These are phyloP conservation scores for Tamandua tetradactyla DNA, from an alignment of 2,797 vertebrate genomes.

Conservation along the genomic window DNA sequence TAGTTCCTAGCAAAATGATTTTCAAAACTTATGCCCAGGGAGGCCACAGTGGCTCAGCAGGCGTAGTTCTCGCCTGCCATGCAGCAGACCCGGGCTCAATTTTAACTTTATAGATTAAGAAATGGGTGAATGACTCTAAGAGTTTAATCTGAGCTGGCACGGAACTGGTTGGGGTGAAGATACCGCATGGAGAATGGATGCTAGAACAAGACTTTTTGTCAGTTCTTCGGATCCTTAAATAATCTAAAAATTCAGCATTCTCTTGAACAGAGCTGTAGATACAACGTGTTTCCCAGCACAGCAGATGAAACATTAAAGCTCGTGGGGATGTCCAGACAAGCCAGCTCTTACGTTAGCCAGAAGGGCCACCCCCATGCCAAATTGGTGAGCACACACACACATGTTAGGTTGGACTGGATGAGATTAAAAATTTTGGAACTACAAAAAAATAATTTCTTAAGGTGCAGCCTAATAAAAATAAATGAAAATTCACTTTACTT, in stretches of 20 bases:
- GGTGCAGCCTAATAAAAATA: not conserved
- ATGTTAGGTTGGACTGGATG: not conserved
- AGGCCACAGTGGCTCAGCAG: no score
- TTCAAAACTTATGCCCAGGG: no score
- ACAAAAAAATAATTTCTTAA: not conserved
- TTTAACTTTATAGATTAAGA: not conserved
- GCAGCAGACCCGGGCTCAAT: no score
- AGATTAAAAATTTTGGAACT: not conserved
- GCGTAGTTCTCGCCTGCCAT: no score
- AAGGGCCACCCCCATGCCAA: not conserved
- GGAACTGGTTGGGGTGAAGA: not conserved
- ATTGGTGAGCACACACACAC: not conserved
- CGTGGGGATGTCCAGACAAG: not conserved
- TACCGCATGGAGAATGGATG: accelerated
- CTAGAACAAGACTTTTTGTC: not conserved
- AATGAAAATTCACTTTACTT: not conserved
- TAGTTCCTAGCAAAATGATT: not conserved
- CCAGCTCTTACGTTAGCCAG: not conserved
- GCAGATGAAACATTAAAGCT: not conserved
- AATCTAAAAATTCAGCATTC: not conserved
- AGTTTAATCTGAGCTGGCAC: not conserved
- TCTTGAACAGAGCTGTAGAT: not conserved
- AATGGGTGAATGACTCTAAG: not conserved
- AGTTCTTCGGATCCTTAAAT: not conserved
- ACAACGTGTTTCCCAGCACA: not conserved